Base-by-base conservation (phyloP, 2,888 invertebrate genomes). In the Drosophila ustulata region DNA sequence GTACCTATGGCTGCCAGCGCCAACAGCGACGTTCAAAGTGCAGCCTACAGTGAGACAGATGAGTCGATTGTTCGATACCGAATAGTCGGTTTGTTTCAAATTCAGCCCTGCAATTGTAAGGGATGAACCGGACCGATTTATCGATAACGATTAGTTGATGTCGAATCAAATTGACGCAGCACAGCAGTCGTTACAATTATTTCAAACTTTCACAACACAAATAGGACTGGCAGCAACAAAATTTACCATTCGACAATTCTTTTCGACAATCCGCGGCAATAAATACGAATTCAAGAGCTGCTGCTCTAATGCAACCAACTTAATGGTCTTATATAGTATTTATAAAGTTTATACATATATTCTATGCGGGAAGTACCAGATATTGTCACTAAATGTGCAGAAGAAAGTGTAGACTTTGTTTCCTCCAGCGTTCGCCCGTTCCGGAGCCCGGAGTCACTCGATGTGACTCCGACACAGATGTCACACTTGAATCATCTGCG, bases 251-350 rank as follows among this genome's bases (percentile, higher is more conserved):
- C 18, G 18, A 18, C 18, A 18, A 18, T 37, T 39, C 6, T 8
- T 13, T 8, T 25, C n/a, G n/a, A 43, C 4, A 1, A 18, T 18
- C 7, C n/a, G 7, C 23, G 30, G 18, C 41, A 68, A 68, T 58
- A 59, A 25, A 66, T 43, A 39, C 51, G 23, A 47, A 63, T 58
- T 50, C 57, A 57, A 63, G 34, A 56, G 46, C 50, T 56, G 57
- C 71, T 81, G 71, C 74, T 82, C 52, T 65, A 71, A 58, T 67
- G 7, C 4, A 53, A 37, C 3, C 11, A 11, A 43, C 8, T 8
- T 9, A 32, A 26, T n/a, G 8, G 7, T 13, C 6, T 32, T 65
- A 30, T 47, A 18, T 18, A 18, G 18, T 18, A 18, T 18, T 18
- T 18, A 18, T 18, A 18, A 18, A 18, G 18, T 18, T 1, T 18